Conservation (phyloP, 2,797 vertebrate species). For the Vipera ursinii region DNA sequence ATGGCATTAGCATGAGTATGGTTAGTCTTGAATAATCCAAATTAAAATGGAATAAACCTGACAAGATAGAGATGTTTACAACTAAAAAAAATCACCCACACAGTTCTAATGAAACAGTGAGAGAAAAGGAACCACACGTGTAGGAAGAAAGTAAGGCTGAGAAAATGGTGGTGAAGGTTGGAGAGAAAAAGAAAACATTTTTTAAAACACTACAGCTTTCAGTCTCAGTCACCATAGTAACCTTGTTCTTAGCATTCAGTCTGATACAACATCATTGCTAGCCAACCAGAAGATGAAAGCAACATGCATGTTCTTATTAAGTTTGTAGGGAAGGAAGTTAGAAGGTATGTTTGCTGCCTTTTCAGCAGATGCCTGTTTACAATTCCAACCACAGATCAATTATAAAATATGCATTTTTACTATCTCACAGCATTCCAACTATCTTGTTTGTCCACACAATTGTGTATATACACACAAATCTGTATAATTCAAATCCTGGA, state of each 20-base stretch:
- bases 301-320: constrained; percentile 7
- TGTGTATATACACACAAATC: no score
- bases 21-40: not conserved
- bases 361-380: not conserved
- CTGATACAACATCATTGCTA: constrained; percentile 75
- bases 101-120: not conserved
- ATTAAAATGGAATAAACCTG: not conserved
- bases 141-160: constrained; percentile 27
- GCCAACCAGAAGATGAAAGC: constrained; percentile 59
- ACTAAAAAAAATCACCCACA: not conserved
- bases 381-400: not conserved
- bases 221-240: constrained; percentile 78
- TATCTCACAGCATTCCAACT: not conserved
- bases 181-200: constrained; percentile 26
- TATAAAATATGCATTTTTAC: not conserved
- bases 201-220: constrained; percentile 50
- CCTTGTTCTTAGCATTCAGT: constrained; percentile 74
- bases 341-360: rapidly evolving
- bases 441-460: not conserved
- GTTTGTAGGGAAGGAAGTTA: not conserved
- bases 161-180: not conserved
- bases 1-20: not conserved
- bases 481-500: not conserved
- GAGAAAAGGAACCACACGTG: not conserved
- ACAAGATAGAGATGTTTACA: not conserved